Percentiles rank a stretch among this genome's conserved stretches.
Evolutionary conservation across 2,888 invertebrate genomes (phyloP).

Genomic region (Aspidiotus destructor): DNA sequence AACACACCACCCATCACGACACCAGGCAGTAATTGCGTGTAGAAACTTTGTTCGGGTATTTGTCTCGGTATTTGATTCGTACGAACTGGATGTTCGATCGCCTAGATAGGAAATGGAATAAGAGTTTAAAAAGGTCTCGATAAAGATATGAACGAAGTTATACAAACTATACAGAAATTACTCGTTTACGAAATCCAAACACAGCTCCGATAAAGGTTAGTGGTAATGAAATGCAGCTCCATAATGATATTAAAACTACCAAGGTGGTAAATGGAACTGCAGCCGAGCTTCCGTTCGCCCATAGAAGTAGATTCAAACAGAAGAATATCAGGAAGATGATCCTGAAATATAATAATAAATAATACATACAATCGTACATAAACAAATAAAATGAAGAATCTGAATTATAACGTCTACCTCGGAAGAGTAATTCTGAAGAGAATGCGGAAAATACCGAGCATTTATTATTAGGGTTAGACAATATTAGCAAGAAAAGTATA

Average conservation of each 20-base stretch:
- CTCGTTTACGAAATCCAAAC: conserved; percentile 95
- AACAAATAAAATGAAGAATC: too few species aligned
- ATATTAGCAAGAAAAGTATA: too few species aligned
- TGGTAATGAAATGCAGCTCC: conserved; percentile 98
- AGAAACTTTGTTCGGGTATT: conserved; percentile 97
- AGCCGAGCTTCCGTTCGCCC: conserved; percentile 92
- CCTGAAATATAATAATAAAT: conserved; percentile 45
- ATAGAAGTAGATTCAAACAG: conserved; percentile 88
- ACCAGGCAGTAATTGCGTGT: conserved; percentile 90
- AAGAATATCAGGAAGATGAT: conserved; percentile 96
- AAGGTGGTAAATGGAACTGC: conserved; percentile 95
- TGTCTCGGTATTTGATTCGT: conserved; percentile 98
- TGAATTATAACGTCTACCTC: too few species aligned
- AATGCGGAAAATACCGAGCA: too few species aligned
- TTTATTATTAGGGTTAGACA: too few species aligned
- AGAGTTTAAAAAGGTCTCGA: not conserved
- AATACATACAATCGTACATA: too few species aligned
- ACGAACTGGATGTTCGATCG: conserved; percentile 91
- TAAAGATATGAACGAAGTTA: not conserved
- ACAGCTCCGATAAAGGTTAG: conserved; percentile 96
- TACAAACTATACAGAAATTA: conserved; percentile 44
- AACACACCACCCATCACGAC: conserved; percentile 97
- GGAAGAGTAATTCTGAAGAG: too few species aligned
- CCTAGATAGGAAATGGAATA: conserved; percentile 48
- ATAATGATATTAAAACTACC: conserved; percentile 82